Percentiles rank a stretch among this genome's conserved stretches.
These are phyloP conservation scores for Drosophila asahinai DNA, from an alignment of 1,140 invertebrate genomes.

Conservation along the genomic window DNA sequence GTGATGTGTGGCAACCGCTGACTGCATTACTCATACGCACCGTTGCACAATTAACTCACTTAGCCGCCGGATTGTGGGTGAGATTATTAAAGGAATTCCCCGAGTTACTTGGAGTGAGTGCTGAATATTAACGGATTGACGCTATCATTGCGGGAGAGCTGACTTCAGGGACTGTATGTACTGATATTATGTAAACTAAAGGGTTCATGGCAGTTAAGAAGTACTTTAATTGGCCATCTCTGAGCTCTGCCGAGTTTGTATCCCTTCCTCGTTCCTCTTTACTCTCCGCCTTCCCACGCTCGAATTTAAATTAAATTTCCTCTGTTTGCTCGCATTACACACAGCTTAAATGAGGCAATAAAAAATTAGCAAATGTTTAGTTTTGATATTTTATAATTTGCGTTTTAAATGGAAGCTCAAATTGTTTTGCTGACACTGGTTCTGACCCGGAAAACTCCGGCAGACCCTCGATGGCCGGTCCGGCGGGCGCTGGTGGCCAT, in stretches of 20 bases:
- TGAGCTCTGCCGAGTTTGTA: background rate
- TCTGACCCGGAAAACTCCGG: constrained; percentile 39
- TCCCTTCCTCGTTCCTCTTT: background rate
- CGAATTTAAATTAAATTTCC: constrained; percentile 23
- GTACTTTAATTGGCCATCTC: constrained; percentile 1
- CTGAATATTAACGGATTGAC: background rate
- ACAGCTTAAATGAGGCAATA: constrained; percentile 25
- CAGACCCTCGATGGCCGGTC: constrained; percentile 7
- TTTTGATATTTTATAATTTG: constrained; percentile 69
- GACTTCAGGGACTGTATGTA: background rate
- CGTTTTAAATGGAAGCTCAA: constrained; percentile 58
- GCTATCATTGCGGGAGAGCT: background rate
- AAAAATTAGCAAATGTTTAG: constrained; percentile 51
- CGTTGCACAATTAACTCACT: constrained; percentile 67
- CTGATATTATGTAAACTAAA: too few relatives aligned
- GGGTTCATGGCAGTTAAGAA: background rate
- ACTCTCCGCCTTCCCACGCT: background rate
- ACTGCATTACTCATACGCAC: constrained; percentile 75
- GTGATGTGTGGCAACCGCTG: constrained; percentile 40
- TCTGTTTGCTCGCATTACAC: constrained; percentile 67
- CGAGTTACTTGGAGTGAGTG: background rate
- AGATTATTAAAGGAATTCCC: constrained; percentile 41
- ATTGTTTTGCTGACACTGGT: constrained; percentile 60
- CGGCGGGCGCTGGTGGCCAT: constrained; percentile 8
- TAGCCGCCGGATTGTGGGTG: constrained; percentile 38